Conservation (phyloP, 1,140 invertebrate genomes). For the Atopsyche davidsoni region DNA sequence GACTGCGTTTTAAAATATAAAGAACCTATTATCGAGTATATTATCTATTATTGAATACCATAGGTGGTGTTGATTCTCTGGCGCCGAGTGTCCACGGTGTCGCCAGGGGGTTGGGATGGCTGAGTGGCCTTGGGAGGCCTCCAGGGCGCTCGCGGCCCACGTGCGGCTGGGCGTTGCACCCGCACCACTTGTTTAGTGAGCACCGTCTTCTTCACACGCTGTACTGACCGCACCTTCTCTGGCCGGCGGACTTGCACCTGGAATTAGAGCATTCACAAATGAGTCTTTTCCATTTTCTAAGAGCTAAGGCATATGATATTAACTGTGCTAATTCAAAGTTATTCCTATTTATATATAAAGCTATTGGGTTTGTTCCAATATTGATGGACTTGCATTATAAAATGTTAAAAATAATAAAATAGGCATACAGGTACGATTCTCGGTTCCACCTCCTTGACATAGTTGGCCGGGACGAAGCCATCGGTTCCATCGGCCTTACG, state of each 20-base stretch:
- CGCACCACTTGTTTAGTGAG: constrained; percentile 80
- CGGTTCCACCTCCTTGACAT: constrained; percentile 89
- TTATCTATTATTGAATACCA: constrained; percentile 36
- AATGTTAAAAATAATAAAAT: no score
- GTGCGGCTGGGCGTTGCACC: constrained; percentile 42
- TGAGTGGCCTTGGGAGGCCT: constrained; percentile 15
- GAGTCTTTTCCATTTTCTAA: not conserved
- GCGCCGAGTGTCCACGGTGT: constrained; percentile 78
- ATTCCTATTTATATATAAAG: no score
- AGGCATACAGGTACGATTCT: constrained; percentile 62
- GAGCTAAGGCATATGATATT: no score
- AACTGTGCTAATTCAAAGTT: no score
- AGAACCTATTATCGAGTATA: no score
- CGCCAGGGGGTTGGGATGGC: constrained; percentile 37
- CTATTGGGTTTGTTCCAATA: no score
- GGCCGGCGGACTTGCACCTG: constrained; percentile 77
- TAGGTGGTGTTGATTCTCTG: constrained; percentile 76
- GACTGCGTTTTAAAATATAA: not conserved
- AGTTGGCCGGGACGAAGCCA: constrained; percentile 97
- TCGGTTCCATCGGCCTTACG: constrained; percentile 85
- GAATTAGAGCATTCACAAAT: constrained; percentile 29
- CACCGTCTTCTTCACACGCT: constrained; percentile 84
- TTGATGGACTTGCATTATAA: no score
- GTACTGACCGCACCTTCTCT: constrained; percentile 74
- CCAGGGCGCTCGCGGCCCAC: constrained; percentile 12